Conservation (phyloP, 2,888 invertebrate genomes). For the Idaea straminata region DNA sequence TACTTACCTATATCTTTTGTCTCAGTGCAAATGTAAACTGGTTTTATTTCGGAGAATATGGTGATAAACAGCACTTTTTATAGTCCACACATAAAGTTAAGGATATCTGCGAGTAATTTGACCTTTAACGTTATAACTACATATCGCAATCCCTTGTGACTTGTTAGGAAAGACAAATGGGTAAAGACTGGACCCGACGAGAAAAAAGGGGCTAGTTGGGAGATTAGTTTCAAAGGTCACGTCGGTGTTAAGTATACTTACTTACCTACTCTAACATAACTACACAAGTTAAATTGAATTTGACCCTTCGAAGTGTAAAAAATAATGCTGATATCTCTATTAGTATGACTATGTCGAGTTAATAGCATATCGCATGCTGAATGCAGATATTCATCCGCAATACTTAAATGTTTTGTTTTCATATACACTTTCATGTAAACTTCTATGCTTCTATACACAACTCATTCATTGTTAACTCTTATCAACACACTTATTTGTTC, state of each 20-base stretch:
- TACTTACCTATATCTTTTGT: conserved; percentile 35
- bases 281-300: neutral
- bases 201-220: conserved; percentile 32
- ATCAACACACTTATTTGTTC: neutral
- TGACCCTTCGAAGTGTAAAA: neutral
- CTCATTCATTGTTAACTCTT: neutral
- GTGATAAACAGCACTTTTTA: conserved; percentile 59
- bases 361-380: neutral
- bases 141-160: conserved; percentile 38
- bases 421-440: too few species aligned
- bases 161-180: conserved; percentile 45
- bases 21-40: conserved; percentile 31
- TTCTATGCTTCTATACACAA: neutral
- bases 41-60: conserved; percentile 52
- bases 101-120: conserved; percentile 52
- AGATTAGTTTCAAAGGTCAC: conserved; percentile 21
- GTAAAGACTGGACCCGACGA: conserved; percentile 31
- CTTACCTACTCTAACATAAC: neutral
- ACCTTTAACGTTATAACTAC: conserved; percentile 53
- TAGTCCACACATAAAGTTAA: conserved; percentile 51
- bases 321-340: neutral
- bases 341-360: neutral
- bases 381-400: neutral
- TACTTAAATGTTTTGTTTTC: neutral
- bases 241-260: conserved; percentile 2